Percentiles rank a stretch among this genome's conserved stretches.
phyloP scores from a whole-genome alignment of 1,140 invertebrate species.

The Teleopsis dalmanni region DNA sequence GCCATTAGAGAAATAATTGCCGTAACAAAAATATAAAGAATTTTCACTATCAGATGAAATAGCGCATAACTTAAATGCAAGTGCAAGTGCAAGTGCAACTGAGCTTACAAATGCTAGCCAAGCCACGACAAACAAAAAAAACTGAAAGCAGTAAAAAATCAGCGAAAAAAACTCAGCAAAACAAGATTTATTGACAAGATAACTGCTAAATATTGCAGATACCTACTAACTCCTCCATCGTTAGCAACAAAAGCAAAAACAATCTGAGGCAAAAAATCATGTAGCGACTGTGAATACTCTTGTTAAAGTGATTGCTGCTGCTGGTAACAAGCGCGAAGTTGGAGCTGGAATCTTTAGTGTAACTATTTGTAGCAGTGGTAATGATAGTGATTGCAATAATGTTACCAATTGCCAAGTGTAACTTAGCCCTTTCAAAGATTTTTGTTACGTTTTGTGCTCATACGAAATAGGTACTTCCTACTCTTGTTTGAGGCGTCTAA shows the following conservation, averaged over 20 bases:
- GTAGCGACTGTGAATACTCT: not conserved
- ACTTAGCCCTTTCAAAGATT: too few relatives aligned
- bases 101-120: not conserved
- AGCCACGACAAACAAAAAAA: slow-evolving; percentile 1
- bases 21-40: not conserved
- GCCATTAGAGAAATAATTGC: slow-evolving; percentile 6
- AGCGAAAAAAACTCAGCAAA: slow-evolving; percentile 6
- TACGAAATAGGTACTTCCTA: too few relatives aligned
- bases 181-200: slow-evolving; percentile 10
- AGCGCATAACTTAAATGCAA: not conserved
- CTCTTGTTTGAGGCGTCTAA: too few relatives aligned
- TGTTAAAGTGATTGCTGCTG: not conserved
- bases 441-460: too few relatives aligned
- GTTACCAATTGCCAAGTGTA: too few relatives aligned
- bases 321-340: too few relatives aligned
- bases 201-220: slow-evolving; percentile 14
- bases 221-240: slow-evolving; percentile 12
- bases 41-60: slow-evolving; percentile 12
- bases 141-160: not conserved
- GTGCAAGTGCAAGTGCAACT: not conserved
- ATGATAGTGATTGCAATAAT: too few relatives aligned
- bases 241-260: too few relatives aligned
- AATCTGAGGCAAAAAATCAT: too few relatives aligned
- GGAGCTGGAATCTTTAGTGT: too few relatives aligned
- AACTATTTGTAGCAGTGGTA: too few relatives aligned